Conservation (phyloP, 2,888 invertebrate species). For the Synanthedon tipuliformis region DNA sequence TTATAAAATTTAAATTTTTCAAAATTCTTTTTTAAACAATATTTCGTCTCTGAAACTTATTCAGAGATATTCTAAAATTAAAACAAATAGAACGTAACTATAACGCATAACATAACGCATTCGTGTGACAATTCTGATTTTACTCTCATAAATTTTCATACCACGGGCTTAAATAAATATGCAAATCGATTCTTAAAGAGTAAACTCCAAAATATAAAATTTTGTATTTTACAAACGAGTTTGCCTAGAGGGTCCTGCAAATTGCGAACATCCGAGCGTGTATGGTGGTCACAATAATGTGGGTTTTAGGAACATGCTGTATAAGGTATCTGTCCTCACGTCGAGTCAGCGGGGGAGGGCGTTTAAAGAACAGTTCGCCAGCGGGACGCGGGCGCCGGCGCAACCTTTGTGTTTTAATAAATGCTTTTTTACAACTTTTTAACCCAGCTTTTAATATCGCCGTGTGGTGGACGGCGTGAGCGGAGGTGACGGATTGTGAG, state of each 20-base stretch:
- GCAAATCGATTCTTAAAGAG: no score
- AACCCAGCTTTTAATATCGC: slow-evolving; percentile 12
- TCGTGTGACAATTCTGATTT: no score
- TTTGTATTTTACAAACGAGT: background rate
- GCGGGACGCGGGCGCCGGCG: slow-evolving; percentile 62
- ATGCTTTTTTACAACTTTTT: slow-evolving; percentile 10
- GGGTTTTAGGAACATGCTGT: slow-evolving; percentile 18
- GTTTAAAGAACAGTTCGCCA: slow-evolving; percentile 46
- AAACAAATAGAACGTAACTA: no score
- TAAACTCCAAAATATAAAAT: background rate
- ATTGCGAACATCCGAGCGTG: background rate
- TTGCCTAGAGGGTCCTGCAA: background rate
- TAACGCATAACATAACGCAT: no score
- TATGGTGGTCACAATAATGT: background rate
- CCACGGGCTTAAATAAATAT: no score
- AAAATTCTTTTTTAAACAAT: no score
- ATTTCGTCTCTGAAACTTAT: no score
- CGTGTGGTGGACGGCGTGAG: slow-evolving; percentile 6
- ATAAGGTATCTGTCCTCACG: slow-evolving; percentile 17
- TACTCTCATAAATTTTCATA: no score
- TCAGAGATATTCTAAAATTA: no score
- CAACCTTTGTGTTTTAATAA: slow-evolving; percentile 37
- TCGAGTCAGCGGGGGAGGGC: slow-evolving; percentile 48
- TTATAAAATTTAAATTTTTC: no score
- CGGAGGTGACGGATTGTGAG: slow-evolving; percentile 16